Evolutionary conservation across 2,113 vertebrate genomes (phyloP), one percentile per base, ranked within the genome.

Genomic region (Cryptotis parvus): DNA sequence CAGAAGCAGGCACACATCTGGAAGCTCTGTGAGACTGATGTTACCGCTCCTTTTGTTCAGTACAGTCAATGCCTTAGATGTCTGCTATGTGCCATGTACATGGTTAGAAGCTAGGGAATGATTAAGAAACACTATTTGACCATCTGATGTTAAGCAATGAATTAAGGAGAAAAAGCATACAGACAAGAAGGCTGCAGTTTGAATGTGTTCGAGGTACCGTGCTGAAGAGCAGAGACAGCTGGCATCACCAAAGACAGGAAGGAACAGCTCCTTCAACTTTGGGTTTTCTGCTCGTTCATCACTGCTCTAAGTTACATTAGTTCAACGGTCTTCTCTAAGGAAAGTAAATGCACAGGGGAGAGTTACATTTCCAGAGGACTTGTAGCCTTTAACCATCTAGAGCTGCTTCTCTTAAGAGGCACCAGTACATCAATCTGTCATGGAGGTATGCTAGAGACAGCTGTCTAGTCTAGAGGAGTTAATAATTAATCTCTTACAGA

Each of bases 341-440:
- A 72, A 73, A 65, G 70, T 63, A 89, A 39, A 95, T n/a, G 3
- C 29, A 63, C 63, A 20, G 55, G 29, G 10, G 29, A 68, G 15
- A 16, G 24, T 83, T 75, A 89, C 20, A 87, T 94, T 94, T 93
- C 84, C 73, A 80, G 89, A 91, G 43, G 29, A 11, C 49, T 69
- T 31, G 14, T 77, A 55, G 43, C 22, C 73, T 72, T 70, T 83
- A 79, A 66, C 58, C 69, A 93, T 84, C 92, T 80, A 73, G 43
- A 91, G 35, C 72, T 89, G 22, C 45, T 87, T 74, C 45, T 75
- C 43, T 70, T 61, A 81, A 75, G 78, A 78, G 29, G 9, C 65
- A 82, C n/a, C n/a, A 45, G 68, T 31, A 0, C 33, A 75, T 73
- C 77, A 63, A 20, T 83, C 73, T 31, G n/a, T 86, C 81, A 63